Conservation (phyloP, 1,140 invertebrate genomes). For the Lepidurus packardi region DNA sequence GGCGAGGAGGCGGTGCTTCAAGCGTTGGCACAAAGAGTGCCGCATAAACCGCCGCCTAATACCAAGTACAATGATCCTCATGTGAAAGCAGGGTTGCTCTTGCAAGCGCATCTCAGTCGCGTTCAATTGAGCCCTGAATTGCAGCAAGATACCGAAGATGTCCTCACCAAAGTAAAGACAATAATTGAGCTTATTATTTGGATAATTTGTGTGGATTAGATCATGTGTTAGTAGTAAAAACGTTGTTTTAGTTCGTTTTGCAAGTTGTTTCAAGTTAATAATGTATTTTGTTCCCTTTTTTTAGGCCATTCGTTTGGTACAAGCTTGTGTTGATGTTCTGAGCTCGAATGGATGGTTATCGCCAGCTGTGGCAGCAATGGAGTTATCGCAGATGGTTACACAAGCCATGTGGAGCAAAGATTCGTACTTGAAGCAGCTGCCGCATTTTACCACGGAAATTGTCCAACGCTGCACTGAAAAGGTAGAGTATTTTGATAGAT, state of each 20-base stretch:
- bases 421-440: conserved; percentile 92
- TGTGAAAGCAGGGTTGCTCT: conserved; percentile 89
- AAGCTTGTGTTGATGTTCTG: conserved; percentile 97
- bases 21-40: conserved; percentile 67
- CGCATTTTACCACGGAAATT: conserved; percentile 86
- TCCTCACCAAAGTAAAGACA: conserved; percentile 63
- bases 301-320: conserved; percentile 63
- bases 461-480: conserved; percentile 80
- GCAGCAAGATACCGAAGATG: conserved; percentile 90
- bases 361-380: conserved; percentile 98
- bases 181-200: background rate
- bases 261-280: background rate
- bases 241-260: conserved; percentile 8
- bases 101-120: conserved; percentile 93
- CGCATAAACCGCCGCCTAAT: conserved; percentile 62
- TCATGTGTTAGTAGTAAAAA: background rate
- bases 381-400: conserved; percentile 98
- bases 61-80: conserved; percentile 91
- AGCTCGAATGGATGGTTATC: conserved; percentile 97
- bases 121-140: conserved; percentile 91
- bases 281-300: background rate
- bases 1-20: conserved; percentile 86
- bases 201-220: conserved; percentile 20
- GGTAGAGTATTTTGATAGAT: conserved; percentile 53
- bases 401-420: conserved; percentile 99